phyloP scores from a whole-genome alignment of 2,888 invertebrate genomes.

The Zonitis immaculata region DNA sequence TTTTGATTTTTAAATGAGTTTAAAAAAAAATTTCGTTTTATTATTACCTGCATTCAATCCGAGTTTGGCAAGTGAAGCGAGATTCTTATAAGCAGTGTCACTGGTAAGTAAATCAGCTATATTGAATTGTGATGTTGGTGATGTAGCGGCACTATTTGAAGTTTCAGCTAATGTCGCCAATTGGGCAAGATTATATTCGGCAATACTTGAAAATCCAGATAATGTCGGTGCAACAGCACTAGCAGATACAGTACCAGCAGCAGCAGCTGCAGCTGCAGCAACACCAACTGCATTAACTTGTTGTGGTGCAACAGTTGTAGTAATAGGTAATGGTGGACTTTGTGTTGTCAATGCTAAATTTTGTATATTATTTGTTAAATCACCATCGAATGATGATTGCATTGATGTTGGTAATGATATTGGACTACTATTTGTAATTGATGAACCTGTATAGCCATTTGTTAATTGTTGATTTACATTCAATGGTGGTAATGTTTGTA shows the following conservation, averaged over 20 bases:
- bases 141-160: conserved; percentile 41
- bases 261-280: conserved; percentile 47
- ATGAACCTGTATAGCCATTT: conserved; percentile 42
- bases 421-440: conserved; percentile 65
- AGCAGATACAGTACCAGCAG: conserved; percentile 24
- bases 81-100: conserved; percentile 79
- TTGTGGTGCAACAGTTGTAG: conserved; percentile 36
- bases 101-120: conserved; percentile 74
- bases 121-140: conserved; percentile 61
- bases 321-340: conserved; percentile 30
- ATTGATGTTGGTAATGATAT: conserved; percentile 63
- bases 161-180: conserved; percentile 77
- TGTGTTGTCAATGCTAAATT: conserved; percentile 38
- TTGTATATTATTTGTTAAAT: conserved; percentile 50
- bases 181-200: conserved; percentile 82
- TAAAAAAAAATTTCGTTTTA: too few relatives aligned
- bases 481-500: conserved; percentile 33
- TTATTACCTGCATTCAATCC: conserved; percentile 62
- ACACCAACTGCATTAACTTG: conserved; percentile 19
- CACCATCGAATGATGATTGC: conserved; percentile 76
- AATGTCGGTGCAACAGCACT: conserved; percentile 47
- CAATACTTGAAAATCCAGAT: conserved; percentile 65
- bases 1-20: too few relatives aligned
- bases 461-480: conserved; percentile 33
- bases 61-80: conserved; percentile 84